Percentiles rank a stretch among this genome's conserved stretches.
These are phyloP conservation scores for Seira sanloemensis DNA, from an alignment of 2,888 invertebrate genomes.

Conservation along the genomic window DNA sequence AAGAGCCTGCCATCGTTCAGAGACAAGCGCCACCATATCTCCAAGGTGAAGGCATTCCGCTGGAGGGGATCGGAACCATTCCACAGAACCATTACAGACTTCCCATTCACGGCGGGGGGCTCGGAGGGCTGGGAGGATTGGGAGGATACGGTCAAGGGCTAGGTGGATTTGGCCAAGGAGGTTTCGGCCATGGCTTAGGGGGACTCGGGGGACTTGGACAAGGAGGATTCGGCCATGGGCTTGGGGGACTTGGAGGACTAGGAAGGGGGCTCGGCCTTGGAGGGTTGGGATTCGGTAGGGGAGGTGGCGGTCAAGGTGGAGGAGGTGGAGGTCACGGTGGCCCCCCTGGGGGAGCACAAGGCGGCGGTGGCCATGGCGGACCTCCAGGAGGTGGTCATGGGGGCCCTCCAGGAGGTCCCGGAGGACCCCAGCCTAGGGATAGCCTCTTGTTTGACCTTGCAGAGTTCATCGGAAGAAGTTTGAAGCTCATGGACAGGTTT, in stretches of 20 bases:
- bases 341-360: not conserved
- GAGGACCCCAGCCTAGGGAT: not conserved
- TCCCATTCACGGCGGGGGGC: slow-evolving; percentile 2
- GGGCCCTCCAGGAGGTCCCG: not conserved
- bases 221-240: slow-evolving; percentile 7
- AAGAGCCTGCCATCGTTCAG: slow-evolving; percentile 25
- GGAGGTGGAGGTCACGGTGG: not conserved
- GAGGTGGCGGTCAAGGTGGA: not conserved
- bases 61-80: slow-evolving; percentile 24
- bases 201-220: slow-evolving; percentile 7
- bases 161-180: not conserved
- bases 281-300: not conserved
- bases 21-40: slow-evolving; percentile 43
- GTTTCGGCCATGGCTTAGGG: slow-evolving; percentile 8
- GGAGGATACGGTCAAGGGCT: not conserved
- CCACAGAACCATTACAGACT: slow-evolving; percentile 34
- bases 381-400: not conserved
- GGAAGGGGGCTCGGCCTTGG: not conserved
- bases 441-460: slow-evolving; percentile 30
- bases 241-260: slow-evolving; percentile 7
- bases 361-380: not conserved
- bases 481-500: slow-evolving; percentile 34
- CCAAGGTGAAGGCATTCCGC: slow-evolving; percentile 23
- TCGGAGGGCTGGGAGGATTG: not conserved
- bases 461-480: slow-evolving; percentile 24